Evolutionary conservation across 2,113 vertebrate genomes (phyloP).

Genomic region (Corythoichthys intestinalis): DNA sequence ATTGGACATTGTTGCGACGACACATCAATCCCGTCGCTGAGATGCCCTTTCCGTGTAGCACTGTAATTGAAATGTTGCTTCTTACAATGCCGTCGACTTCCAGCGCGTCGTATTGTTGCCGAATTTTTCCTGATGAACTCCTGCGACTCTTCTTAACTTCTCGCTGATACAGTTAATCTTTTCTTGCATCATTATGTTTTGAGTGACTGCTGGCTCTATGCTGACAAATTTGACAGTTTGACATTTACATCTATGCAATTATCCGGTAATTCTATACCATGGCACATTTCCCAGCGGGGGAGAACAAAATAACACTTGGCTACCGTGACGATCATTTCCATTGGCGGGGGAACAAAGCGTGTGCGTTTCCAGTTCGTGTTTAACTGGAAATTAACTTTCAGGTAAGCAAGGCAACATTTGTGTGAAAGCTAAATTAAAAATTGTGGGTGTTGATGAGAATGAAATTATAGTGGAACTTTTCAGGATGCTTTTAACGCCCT

Average conservation of each 20-base stretch:
- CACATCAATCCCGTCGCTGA: slow-evolving; percentile 69
- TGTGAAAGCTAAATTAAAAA: not conserved
- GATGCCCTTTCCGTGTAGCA: slow-evolving; percentile 71
- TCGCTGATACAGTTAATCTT: not conserved
- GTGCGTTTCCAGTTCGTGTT: not conserved
- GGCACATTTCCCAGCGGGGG: not conserved
- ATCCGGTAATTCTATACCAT: not conserved
- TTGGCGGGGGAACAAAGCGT: not conserved
- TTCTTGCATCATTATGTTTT: not conserved
- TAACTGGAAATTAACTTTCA: not conserved
- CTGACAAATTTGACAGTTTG: not conserved
- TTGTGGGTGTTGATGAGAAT: not conserved
- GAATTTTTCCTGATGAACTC: not conserved
- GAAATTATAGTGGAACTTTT: not conserved
- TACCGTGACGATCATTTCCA: not conserved
- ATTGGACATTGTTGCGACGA: slow-evolving; percentile 78
- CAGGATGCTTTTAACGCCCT: not conserved
- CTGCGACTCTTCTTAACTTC: not conserved
- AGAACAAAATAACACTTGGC: not conserved
- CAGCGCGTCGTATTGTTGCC: not conserved
- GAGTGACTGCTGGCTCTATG: not conserved
- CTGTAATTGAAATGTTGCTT: slow-evolving; percentile 73
- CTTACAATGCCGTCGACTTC: slow-evolving; percentile 2
- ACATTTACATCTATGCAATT: not conserved
- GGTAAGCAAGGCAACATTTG: not conserved